phyloP scores from a whole-genome alignment of 30 jellyfish, hydroid and myxozoan species.

The Rhopilema esculentum region DNA sequence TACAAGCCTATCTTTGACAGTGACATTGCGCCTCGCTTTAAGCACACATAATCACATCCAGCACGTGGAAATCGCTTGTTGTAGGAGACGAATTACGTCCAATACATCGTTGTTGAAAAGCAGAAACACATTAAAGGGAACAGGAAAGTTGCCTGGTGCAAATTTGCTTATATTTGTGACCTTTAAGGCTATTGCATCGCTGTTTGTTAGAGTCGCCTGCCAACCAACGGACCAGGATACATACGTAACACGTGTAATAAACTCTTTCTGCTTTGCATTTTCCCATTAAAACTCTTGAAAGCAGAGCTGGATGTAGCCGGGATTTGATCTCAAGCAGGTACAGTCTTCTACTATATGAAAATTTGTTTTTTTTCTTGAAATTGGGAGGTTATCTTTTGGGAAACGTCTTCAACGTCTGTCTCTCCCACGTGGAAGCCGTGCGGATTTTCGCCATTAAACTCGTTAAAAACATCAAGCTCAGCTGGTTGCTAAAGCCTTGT shows the following conservation, averaged over 20 bases:
- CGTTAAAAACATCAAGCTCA: conserved; percentile 26
- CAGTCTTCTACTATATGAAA: neutral
- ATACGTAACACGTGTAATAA: neutral
- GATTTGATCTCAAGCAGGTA: neutral
- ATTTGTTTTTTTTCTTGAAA: neutral
- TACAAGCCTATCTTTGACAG: neutral
- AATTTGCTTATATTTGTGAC: neutral
- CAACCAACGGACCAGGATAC: neutral
- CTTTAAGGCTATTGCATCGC: neutral
- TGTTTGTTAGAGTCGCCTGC: neutral
- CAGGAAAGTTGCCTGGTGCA: neutral
- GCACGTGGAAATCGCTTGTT: conserved; percentile 14
- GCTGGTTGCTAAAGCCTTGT: conserved; percentile 63
- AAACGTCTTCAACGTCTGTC: conserved; percentile 16
- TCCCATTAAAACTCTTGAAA: neutral
- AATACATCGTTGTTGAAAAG: neutral
- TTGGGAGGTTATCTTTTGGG: neutral
- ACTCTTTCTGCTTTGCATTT: neutral
- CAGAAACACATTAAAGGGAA: neutral
- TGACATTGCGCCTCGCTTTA: neutral
- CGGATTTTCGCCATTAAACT: conserved; percentile 67
- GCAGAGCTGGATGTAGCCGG: neutral
- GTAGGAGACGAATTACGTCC: neutral
- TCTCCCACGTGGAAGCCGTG: conserved; percentile 74
- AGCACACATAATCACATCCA: neutral